These are phyloP conservation scores for Myxocyprinus asiaticus DNA, from an alignment of 2,113 vertebrate genomes.

Conservation along the genomic window DNA sequence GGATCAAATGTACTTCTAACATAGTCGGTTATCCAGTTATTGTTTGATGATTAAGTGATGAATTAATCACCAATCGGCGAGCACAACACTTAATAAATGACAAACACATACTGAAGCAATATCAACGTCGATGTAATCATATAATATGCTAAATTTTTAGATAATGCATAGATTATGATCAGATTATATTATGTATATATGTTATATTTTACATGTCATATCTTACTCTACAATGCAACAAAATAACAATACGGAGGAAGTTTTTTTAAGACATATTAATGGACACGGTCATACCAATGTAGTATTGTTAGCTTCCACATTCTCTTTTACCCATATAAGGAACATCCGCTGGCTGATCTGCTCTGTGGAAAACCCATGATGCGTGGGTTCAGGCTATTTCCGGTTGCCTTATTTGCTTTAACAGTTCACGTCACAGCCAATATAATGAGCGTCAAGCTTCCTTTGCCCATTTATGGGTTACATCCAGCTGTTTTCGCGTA, in stretches of 20 bases:
- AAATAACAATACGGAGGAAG: no score
- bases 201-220: no score
- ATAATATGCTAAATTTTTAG: no score
- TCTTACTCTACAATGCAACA: background rate
- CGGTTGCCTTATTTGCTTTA: constrained; percentile 33
- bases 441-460: constrained; percentile 37
- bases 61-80: background rate
- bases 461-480: constrained; percentile 47
- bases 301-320: constrained; percentile 7
- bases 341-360: constrained; percentile 46
- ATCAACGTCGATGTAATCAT: no score
- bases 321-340: constrained; percentile 56
- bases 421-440: constrained; percentile 42
- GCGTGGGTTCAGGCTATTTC: constrained; percentile 48
- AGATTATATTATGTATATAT: no score
- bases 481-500: constrained; percentile 44
- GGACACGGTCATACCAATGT: background rate
- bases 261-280: background rate
- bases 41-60: background rate
- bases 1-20: background rate
- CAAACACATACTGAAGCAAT: no score
- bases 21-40: no score
- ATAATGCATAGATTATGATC: no score
- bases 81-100: background rate
- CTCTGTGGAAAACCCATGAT: constrained; percentile 55